Evolutionary conservation across 2,797 vertebrate genomes (phyloP), one percentile per base, ranked within the genome.

Genomic region (Artibeus lituratus): DNA sequence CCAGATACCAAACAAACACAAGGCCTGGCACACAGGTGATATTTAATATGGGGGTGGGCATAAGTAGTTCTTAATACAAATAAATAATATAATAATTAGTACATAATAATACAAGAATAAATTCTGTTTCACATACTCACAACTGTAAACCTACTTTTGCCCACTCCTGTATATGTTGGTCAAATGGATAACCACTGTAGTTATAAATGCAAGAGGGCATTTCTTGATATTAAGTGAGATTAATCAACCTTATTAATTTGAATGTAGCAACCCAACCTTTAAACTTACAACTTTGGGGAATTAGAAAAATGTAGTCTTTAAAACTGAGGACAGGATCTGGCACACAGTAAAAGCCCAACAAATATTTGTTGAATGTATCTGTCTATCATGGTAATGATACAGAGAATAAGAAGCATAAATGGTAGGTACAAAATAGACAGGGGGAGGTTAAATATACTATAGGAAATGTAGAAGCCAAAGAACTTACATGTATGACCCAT

Each of bases 301-400:
- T 76, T 51, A 87, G 49, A 76, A 95, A 95, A 94, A 59, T 2
- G 69, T 4, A 78, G 57, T 82, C 62, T 93, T 87, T 92, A 59
- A 42, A 95, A 57, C 78, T 70, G 59, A 62, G 53, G 47, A 76
- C 6, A 77, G 44, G 59, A 37, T 3, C 65, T 90, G 32, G 18
- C 7, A 57, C 44, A 92, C 2, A 94, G 44, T 12, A 95, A 88
- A 92, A 90, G 62, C 2, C 32, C 32, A 92, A 65, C 12, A 92
- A 82, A 72, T 57, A 82, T 47, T 19, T 84, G 39, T 37, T 90
- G 44, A 83, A 73, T 42, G 24, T 19, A 92, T 57, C 37, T 85
- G 21, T 44, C 26, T 65, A 82, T 26, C 37, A 82, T 3, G 10
- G 59, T 91, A 86, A 83, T 80, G 82, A 78, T n/a, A 76, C 0